Conservation (phyloP, 2,888 invertebrate species). For the Podabrus alpinus region DNA sequence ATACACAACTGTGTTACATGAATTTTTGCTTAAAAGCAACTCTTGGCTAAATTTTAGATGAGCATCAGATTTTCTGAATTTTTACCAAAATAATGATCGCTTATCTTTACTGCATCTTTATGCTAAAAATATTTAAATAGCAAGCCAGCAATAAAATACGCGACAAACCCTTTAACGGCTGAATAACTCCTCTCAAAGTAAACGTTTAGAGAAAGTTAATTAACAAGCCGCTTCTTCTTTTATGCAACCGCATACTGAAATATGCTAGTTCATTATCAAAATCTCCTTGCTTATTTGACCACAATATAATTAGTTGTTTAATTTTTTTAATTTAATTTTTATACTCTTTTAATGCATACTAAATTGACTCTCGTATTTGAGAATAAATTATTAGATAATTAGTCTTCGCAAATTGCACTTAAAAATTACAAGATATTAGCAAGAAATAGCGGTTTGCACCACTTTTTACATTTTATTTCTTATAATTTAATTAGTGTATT, state of each 20-base stretch:
- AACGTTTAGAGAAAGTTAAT: slow-evolving; percentile 24
- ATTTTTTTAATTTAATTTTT: slow-evolving; percentile 8
- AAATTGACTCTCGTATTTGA: background rate
- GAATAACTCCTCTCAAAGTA: slow-evolving; percentile 14
- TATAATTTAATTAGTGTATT: background rate
- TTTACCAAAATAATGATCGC: background rate
- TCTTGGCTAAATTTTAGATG: background rate
- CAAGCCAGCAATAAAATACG: slow-evolving; percentile 7
- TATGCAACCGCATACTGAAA: slow-evolving; percentile 18
- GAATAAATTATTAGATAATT: background rate
- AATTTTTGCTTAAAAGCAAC: background rate
- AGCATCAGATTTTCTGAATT: background rate
- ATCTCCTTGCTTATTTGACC: slow-evolving; percentile 18
- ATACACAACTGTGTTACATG: too few species aligned
- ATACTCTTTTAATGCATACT: background rate
- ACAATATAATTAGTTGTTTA: slow-evolving; percentile 15
- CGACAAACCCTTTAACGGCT: slow-evolving; percentile 19
- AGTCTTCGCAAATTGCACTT: background rate
- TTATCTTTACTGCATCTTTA: slow-evolving; percentile 4
- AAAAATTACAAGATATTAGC: background rate
- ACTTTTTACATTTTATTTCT: background rate
- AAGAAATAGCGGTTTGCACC: background rate
- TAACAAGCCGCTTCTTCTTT: slow-evolving; percentile 23
- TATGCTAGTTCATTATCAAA: slow-evolving; percentile 20
- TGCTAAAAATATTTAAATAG: slow-evolving; percentile 4